These are phyloP conservation scores for Drosophila ercepeae DNA, from an alignment of 1,140 invertebrate genomes.

Conservation along the genomic window DNA sequence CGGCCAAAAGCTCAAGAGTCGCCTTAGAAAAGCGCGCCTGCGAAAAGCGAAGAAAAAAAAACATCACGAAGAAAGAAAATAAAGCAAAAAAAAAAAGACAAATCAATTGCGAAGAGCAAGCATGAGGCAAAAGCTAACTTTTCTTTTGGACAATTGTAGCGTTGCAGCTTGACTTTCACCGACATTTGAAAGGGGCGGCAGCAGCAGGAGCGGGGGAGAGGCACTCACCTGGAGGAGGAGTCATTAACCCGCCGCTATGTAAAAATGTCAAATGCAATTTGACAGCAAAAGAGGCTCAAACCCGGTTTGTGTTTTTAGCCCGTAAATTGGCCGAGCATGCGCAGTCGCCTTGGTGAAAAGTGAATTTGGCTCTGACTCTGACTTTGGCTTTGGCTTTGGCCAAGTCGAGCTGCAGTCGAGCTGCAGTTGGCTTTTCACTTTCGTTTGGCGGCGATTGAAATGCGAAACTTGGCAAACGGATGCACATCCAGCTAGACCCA, in stretches of 20 bases:
- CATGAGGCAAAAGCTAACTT: constrained; percentile 61
- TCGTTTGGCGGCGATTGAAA: constrained; percentile 74
- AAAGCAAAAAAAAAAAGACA: constrained; percentile 24
- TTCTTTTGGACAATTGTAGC: constrained; percentile 82
- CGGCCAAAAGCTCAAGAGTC: constrained; percentile 67
- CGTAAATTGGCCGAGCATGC: constrained; percentile 72
- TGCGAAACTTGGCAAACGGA: constrained; percentile 80
- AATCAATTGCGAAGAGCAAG: constrained; percentile 55
- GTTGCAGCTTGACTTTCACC: constrained; percentile 77
- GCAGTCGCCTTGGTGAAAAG: constrained; percentile 59
- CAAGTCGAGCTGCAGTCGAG: constrained; percentile 43
- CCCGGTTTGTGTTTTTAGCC: constrained; percentile 39
- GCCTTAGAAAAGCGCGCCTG: constrained; percentile 61
- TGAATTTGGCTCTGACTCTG: constrained; percentile 52
- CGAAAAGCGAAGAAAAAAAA: constrained; percentile 29
- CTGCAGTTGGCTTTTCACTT: constrained; percentile 77
- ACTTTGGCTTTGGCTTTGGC: constrained; percentile 15
- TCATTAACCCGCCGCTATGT: constrained; percentile 55
- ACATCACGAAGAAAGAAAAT: constrained; percentile 35
- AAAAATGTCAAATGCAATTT: constrained; percentile 77
- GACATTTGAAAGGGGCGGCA: constrained; percentile 49
- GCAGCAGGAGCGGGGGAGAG: not conserved
- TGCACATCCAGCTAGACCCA: no score
- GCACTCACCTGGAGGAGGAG: constrained; percentile 20
- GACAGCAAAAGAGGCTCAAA: constrained; percentile 40